phyloP scores from a whole-genome alignment of 2,888 invertebrate genomes.

The Smittia aterrima region DNA sequence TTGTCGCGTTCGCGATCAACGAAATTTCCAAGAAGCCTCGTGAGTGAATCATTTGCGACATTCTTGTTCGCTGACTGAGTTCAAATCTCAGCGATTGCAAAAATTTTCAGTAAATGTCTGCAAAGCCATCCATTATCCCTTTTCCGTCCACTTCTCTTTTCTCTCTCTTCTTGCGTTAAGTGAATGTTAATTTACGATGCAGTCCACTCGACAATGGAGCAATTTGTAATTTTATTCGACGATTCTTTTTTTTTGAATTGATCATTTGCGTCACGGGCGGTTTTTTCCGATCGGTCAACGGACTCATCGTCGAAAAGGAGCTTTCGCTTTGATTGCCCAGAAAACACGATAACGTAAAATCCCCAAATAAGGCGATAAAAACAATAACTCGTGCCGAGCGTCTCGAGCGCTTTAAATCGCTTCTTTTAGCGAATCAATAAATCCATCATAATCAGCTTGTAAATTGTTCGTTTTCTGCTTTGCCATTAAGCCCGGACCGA shows the following conservation, averaged over 20 bases:
- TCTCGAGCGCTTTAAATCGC: neutral
- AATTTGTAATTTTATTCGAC: neutral
- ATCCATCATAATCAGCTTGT: conserved; percentile 40
- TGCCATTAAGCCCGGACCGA: neutral
- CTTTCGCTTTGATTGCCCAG: conserved; percentile 21
- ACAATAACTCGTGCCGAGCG: conserved; percentile 40
- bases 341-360: conserved; percentile 1
- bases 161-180: neutral
- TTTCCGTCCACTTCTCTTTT: neutral
- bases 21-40: neutral
- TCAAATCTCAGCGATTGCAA: neutral
- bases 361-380: conserved; percentile 41
- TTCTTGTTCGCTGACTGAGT: neutral
- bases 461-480: neutral
- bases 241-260: neutral
- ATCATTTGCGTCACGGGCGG: neutral
- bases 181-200: neutral
- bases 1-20: neutral
- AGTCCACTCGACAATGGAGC: neutral
- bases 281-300: conserved; percentile 14
- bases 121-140: conserved; percentile 28
- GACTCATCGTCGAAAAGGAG: neutral
- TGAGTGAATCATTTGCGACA: neutral
- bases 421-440: conserved; percentile 40
- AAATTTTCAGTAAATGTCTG: neutral